phyloP scores from a whole-genome alignment of 2,888 invertebrate species.

The Cheilosia urbana region DNA sequence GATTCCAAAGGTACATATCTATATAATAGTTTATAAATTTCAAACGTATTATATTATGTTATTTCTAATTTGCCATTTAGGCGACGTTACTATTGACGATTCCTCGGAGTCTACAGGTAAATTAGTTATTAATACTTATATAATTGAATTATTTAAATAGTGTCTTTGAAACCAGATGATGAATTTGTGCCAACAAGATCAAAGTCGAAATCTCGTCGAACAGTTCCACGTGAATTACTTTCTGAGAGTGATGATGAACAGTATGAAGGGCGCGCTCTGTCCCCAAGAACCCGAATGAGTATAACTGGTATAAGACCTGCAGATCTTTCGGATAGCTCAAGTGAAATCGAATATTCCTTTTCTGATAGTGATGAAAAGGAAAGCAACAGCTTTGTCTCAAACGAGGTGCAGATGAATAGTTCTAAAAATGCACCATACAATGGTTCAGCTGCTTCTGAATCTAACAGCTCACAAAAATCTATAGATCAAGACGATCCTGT shows the following conservation, averaged over 20 bases:
- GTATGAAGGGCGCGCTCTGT: constrained; percentile 79
- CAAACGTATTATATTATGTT: neutral
- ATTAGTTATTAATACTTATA: too few species aligned
- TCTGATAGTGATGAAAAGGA: constrained; percentile 69
- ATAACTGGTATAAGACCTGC: constrained; percentile 81
- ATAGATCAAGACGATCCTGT: neutral
- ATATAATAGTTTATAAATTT: neutral
- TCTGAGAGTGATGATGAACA: constrained; percentile 77
- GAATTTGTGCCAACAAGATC: neutral
- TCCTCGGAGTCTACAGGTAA: constrained; percentile 8
- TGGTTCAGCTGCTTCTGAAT: neutral
- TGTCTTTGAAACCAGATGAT: neutral
- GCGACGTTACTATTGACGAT: constrained; percentile 5
- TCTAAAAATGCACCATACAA: neutral
- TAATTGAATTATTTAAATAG: neutral
- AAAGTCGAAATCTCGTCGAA: neutral
- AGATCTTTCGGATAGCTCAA: constrained; percentile 78
- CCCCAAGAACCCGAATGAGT: constrained; percentile 82
- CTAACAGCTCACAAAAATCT: too few species aligned
- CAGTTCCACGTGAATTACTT: neutral
- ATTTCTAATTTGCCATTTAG: neutral
- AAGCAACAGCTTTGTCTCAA: neutral
- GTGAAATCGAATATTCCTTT: constrained; percentile 80
- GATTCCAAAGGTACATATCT: neutral
- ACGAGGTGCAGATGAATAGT: neutral